Evolutionary conservation across 1,140 invertebrate species (phyloP).

Genomic region (Drosophila nannoptera): DNA sequence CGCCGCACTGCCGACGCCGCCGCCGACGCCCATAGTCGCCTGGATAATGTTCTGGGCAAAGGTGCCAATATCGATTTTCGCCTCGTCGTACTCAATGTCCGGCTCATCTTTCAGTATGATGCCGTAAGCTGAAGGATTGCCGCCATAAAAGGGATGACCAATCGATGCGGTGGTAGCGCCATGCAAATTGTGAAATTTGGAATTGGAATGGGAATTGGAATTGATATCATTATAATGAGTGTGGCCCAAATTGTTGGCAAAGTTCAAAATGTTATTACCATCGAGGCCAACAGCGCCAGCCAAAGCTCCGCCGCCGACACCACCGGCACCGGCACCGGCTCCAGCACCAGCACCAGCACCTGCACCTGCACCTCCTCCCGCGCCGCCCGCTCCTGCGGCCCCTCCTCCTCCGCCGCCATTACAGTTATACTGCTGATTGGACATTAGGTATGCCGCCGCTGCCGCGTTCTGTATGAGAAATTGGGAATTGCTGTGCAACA

Average conservation of each 20-base stretch:
- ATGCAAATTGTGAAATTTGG: slow-evolving; percentile 79
- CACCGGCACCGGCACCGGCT: slow-evolving; percentile 5
- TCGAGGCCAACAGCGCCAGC: slow-evolving; percentile 37
- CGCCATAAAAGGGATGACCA: slow-evolving; percentile 85
- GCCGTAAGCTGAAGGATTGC: slow-evolving; percentile 88
- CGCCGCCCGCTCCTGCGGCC: slow-evolving; percentile 3
- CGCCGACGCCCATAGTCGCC: slow-evolving; percentile 68
- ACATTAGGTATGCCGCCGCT: slow-evolving; percentile 72
- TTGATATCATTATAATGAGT: slow-evolving; percentile 63
- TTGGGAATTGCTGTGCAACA: slow-evolving; percentile 82
- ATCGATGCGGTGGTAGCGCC: slow-evolving; percentile 9
- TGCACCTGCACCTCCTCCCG: slow-evolving; percentile 5
- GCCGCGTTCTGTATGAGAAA: slow-evolving; percentile 81
- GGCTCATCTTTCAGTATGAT: slow-evolving; percentile 88
- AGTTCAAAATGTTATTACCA: slow-evolving; percentile 73
- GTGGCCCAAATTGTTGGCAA: slow-evolving; percentile 59
- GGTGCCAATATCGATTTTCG: slow-evolving; percentile 84
- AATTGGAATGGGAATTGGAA: slow-evolving; percentile 70
- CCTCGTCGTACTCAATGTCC: slow-evolving; percentile 85
- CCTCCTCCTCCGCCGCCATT: slow-evolving; percentile 12
- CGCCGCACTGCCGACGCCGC: slow-evolving; percentile 2
- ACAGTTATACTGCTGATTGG: slow-evolving; percentile 36
- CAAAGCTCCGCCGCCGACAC: slow-evolving; percentile 12
- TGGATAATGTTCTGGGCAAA: slow-evolving; percentile 78
- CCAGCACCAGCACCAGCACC: slow-evolving; percentile 12